phyloP scores from a whole-genome alignment of 1,140 invertebrate species.

The Eriocheir sinensis region DNA sequence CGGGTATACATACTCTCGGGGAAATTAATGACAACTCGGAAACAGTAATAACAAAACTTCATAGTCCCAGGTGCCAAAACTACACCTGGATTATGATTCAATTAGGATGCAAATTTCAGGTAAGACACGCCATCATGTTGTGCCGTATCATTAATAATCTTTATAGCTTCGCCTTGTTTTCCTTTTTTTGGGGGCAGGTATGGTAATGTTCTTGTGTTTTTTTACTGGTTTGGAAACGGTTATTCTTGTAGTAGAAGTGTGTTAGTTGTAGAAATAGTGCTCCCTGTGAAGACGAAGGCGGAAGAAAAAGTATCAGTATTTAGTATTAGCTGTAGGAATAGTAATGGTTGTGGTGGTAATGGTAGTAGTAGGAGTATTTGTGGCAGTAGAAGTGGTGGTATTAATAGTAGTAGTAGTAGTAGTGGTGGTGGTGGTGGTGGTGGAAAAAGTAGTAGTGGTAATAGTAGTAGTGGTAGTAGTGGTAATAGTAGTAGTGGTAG shows the following conservation, averaged over 20 bases:
- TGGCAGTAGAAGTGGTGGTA: no score
- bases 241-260: no score
- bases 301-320: no score
- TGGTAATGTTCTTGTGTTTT: background rate
- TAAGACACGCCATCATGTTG: background rate
- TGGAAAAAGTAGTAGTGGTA: no score
- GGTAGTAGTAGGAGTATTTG: no score
- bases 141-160: background rate
- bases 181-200: background rate
- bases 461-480: no score
- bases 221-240: background rate
- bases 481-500: background rate
- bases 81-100: conserved; percentile 2
- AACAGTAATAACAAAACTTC: background rate
- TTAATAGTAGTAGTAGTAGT: no score
- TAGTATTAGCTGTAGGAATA: no score
- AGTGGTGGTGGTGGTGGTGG: background rate
- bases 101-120: conserved; percentile 15
- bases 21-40: background rate
- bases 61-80: background rate
- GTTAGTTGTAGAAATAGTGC: no score
- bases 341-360: no score
- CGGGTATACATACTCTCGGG: background rate
- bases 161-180: background rate
- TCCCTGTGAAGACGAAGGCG: no score